Evolutionary conservation across 2,888 invertebrate species (phyloP), one percentile per base, ranked within the genome.

Genomic region (Mythimna loreyi): DNA sequence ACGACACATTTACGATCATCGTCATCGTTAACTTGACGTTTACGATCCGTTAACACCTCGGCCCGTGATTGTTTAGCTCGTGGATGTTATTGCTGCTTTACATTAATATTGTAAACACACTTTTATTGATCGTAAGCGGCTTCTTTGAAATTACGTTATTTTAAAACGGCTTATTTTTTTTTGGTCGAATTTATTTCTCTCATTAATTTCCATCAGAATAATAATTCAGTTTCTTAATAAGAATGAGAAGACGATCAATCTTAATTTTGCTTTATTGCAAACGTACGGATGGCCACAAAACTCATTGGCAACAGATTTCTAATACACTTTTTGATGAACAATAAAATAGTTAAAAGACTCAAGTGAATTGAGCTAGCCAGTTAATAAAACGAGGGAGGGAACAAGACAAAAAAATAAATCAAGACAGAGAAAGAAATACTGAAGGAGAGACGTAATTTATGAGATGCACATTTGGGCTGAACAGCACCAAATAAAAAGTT

Each of bases 391-490:
- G 83, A 65, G 83, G 80, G 90, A 76, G 87, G 85, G 89, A 92
- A 89, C 78, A 90, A 92, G 92, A 93, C 89, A 89, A 87, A 92
- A n/a, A 91, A 88, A 88, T 85, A 85, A 86, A 86, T 89, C 86
- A 89, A 89, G 93, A 93, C 85, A 90, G 91, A 90, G 94, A 93
- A 83, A 88, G 92, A 90, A 88, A 91, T 83, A 92, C 84, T 89
- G 90, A 92, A 93, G 94, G 92, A 93, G 90, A 88, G 87, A 61
- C 84, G 88, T 95, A 89, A 96, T 96, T 96, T 96, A 96, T 95
- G 93, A 78, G 92, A 92, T 94, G 95, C 95, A 96, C 95, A 95
- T 95, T 95, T 93, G 94, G 93, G 92, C 91, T 90, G 91, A 94
- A 93, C 92, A 92, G 92, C 90, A 88, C 88, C 90, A 91, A 94